These are phyloP conservation scores for Nestor notabilis DNA, from an alignment of 2,113 vertebrate species.

Conservation along the genomic window DNA sequence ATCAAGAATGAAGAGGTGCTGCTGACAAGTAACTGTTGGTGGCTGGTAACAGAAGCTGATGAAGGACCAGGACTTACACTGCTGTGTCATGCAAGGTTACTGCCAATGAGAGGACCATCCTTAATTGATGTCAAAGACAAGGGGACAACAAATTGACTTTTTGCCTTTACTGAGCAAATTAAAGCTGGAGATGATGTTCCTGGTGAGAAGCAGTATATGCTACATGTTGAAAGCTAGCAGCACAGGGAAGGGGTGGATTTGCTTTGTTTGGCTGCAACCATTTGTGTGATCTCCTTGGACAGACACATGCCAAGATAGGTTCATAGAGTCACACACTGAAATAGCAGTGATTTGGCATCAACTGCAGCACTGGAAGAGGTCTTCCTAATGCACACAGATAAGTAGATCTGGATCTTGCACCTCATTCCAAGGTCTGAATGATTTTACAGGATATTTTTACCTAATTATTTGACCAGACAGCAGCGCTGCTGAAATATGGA, in stretches of 20 bases:
- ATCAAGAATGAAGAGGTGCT: rapidly evolving
- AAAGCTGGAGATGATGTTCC: background rate
- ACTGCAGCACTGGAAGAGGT: background rate
- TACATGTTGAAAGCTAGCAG: background rate
- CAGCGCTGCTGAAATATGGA: background rate
- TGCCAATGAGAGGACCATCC: background rate
- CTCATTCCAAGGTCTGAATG: background rate
- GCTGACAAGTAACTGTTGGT: background rate
- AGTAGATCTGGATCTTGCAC: background rate
- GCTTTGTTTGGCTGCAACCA: background rate
- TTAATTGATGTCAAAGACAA: background rate
- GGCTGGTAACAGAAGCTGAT: rapidly evolving
- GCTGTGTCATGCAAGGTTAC: background rate
- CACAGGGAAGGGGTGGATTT: background rate
- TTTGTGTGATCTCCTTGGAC: background rate
- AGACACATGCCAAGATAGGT: background rate
- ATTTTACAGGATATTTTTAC: background rate
- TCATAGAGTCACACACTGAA: background rate
- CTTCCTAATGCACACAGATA: background rate
- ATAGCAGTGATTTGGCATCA: background rate
- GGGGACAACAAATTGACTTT: background rate
- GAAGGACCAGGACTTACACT: background rate
- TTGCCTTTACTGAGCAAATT: background rate
- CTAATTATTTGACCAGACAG: background rate
- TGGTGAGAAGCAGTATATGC: background rate